Base-by-base conservation (phyloP, 30 jellyfish, hydroid and myxozoan genomes). In the Pelagia noctiluca region DNA sequence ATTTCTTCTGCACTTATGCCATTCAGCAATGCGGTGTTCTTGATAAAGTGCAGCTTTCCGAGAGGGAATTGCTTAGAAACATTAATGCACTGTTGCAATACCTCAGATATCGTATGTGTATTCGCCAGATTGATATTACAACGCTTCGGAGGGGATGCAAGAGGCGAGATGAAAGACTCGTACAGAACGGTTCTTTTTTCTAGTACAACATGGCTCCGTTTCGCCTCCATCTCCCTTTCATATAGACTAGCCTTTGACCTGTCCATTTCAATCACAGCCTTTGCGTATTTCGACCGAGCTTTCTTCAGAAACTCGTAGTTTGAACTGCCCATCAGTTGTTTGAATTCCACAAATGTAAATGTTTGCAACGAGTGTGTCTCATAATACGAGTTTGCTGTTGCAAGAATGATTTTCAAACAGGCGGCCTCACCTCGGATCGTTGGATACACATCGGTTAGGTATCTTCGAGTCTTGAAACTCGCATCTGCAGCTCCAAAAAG, bases 381-480 rank as follows among this genome's bases (percentile, higher is more conserved):
- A 30, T 52, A 52, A 19, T 4, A 52, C 12, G 68, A 8, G 7
- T 52, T 19, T 5, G 26, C 16, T 10, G 68, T 52, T 10, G 7
- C 26, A 8, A 10, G 12, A 25, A 52, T 19, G 68, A 52, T 52
- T 19, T 8, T 25, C 28, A 4, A 30, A 8, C 16, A 10, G 21
- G 4, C 26, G 16, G 68, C 12, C 21, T 52, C 21, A n/a, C n/a
- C n/a, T n/a, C n/a, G n/a, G 26, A 52, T 8, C 68, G 16, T 52
- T 3, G 68, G 68, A 19, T 52, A 52, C 30, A 52, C 26, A 30
- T 52, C 68, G 16, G 68, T 52, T 30, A 52, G 68, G 21, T 52
- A 52, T 19, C 68, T 52, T 19, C 26, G 68, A 5, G 12, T 19
- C 26, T 52, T 52, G 30, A 52, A 19, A 3, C 12, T 2, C 30